These are phyloP conservation scores for Himalopsyche tibetana DNA, from an alignment of 2,888 invertebrate species.

Conservation along the genomic window DNA sequence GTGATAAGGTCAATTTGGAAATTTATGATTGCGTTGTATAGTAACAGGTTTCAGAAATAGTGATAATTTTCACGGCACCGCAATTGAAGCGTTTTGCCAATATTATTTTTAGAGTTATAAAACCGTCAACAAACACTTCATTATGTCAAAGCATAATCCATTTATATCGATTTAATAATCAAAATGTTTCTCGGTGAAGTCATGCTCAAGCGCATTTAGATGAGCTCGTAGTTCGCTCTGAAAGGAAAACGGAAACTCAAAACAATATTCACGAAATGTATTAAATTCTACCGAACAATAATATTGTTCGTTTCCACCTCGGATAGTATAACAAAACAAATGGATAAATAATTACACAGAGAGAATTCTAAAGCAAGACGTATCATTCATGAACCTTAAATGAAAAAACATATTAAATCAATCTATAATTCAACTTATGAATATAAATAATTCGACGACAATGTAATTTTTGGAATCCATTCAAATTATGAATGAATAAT, in stretches of 20 bases:
- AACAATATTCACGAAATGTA: neutral
- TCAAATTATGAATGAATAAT: no score
- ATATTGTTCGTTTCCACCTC: neutral
- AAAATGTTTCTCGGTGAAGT: neutral
- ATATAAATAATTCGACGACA: no score
- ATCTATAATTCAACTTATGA: no score
- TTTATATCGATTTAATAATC: constrained; percentile 10
- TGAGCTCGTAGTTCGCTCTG: neutral
- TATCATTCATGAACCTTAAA: no score
- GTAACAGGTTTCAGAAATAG: neutral
- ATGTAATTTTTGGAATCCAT: no score
- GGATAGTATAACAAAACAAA: neutral
- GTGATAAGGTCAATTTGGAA: no score
- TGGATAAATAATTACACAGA: neutral
- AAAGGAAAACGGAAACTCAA: neutral
- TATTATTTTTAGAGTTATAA: constrained; percentile 32
- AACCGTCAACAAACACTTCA: constrained; percentile 6
- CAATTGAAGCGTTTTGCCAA: neutral
- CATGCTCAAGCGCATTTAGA: neutral
- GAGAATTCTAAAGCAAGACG: neutral
- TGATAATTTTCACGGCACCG: neutral
- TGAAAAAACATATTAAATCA: no score
- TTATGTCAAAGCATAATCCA: neutral
- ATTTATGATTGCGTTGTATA: no score
- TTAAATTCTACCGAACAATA: neutral